Base-by-base conservation (phyloP, 2,797 vertebrate genomes). In the Melanotaenia parkinsoni region DNA sequence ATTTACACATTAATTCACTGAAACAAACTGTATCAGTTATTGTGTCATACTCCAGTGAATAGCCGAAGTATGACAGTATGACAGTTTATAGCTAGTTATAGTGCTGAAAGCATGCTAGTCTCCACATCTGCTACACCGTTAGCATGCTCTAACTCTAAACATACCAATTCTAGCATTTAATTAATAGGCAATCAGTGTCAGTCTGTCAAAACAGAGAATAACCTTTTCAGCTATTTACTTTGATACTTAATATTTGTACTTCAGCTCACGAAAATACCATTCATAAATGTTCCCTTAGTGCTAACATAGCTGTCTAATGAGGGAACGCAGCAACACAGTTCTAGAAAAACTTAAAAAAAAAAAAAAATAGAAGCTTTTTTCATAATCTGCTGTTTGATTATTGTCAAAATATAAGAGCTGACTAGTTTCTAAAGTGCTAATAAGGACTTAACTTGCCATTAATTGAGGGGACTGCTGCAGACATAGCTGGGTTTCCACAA, bases 271-370 rank as follows among this genome's bases (percentile, higher is more conserved):
- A 77, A 77, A 37, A 13, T 30, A 33, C 45, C 26, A 33, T 51
- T 50, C 8, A 28, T 60, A 18, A 40, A 22, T 35, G 50, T 26
- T 47, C 35, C n/a, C 45, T 32, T 16, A 63, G 13, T 20, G 32
- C 43, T 73, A 26, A 32, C 67, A 8, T 10, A 18, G 18, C n/a
- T 18, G 22, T 4, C 56, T 71, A 79, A 79, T 79, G 57, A 74
- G 47, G 40, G 65, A 61, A 28, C 58, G 47, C 59, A 50, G 61
- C 10, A 54, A 33, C 30, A 24, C 8, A 30, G 62, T 60, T 51
- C 58, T 35, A 32, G 47, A 62, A 66, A 67, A 20, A 58, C 10
- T 11, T 40, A 60, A 26, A 40, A 60, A 35, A 40, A 16, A 10
- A 40, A 11, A 40, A 40, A 40, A 43, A 10, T 8, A 35, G 12